Conservation (phyloP, 2,797 vertebrate genomes). For the Sebastes iracundus region DNA sequence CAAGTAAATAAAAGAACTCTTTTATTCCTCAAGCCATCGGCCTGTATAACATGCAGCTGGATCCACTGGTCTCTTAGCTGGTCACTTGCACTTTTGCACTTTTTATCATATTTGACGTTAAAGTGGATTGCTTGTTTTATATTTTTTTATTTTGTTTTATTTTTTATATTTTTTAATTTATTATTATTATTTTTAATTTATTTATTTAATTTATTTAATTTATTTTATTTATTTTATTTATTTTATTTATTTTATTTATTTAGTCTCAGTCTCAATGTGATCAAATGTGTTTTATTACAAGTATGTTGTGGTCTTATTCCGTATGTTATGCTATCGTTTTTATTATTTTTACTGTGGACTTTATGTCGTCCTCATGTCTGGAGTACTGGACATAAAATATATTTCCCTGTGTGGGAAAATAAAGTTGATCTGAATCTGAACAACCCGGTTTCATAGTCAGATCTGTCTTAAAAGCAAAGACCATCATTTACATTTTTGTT, state of each 20-base stretch:
- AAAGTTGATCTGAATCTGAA: too few relatives aligned
- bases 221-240: too few relatives aligned
- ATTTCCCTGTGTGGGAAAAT: too few relatives aligned
- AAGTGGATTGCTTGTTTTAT: neutral
- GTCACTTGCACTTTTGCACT: neutral
- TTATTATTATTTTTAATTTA: neutral
- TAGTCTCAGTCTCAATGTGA: neutral
- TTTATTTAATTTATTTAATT: too few relatives aligned
- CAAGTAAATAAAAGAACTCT: neutral
- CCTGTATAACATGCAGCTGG: neutral
- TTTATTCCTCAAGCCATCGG: neutral
- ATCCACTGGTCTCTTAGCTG: neutral
- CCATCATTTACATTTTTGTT: neutral
- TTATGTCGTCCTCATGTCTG: too few relatives aligned
- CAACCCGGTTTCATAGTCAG: neutral
- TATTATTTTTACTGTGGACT: too few relatives aligned
- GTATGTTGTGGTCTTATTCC: neutral
- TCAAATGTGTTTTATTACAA: neutral
- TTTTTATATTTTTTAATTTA: neutral
- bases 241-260: neutral
- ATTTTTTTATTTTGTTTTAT: neutral
- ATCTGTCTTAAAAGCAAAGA: neutral
- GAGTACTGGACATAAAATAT: too few relatives aligned
- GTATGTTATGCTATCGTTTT: too few relatives aligned
- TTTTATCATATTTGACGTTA: neutral